Evolutionary conservation across 1,140 invertebrate species (phyloP).

Genomic region (Drosophila parvula): DNA sequence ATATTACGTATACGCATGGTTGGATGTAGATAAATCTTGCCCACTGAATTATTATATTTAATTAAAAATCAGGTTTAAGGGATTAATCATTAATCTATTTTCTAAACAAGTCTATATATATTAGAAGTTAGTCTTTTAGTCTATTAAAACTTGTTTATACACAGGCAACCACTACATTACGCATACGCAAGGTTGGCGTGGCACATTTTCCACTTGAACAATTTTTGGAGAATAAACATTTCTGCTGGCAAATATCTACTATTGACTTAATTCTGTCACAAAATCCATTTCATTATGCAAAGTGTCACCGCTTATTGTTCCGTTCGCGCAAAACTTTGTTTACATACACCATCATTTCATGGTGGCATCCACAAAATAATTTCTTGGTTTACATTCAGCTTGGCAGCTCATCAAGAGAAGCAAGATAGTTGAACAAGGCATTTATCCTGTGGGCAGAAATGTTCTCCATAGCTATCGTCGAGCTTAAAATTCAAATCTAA

Average conservation of each 20-base stretch:
- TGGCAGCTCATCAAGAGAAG: constrained; percentile 47
- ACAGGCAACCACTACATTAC: constrained; percentile 1
- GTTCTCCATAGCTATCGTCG: constrained; percentile 16
- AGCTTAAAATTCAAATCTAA: constrained; percentile 44
- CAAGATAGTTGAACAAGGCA: constrained; percentile 38
- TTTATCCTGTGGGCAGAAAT: constrained; percentile 27
- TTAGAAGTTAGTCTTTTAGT: background rate
- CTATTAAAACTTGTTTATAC: constrained; percentile 1
- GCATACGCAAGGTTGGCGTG: background rate
- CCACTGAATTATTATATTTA: background rate
- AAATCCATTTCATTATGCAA: constrained; percentile 50
- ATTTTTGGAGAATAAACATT: constrained; percentile 8
- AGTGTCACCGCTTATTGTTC: constrained; percentile 45
- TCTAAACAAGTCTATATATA: background rate
- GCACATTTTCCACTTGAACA: constrained; percentile 2
- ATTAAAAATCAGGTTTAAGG: background rate
- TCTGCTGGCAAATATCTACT: constrained; percentile 2
- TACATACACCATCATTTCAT: constrained; percentile 32
- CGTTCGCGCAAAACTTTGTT: constrained; percentile 21
- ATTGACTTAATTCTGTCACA: constrained; percentile 11
- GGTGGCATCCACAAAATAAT: constrained; percentile 30
- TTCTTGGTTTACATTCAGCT: constrained; percentile 25
- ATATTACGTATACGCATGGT: constrained; percentile 28
- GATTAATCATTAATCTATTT: background rate
- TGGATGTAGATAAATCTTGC: background rate